Evolutionary conservation across 2,888 invertebrate species (phyloP).

Genomic region (Phoronis australis): DNA sequence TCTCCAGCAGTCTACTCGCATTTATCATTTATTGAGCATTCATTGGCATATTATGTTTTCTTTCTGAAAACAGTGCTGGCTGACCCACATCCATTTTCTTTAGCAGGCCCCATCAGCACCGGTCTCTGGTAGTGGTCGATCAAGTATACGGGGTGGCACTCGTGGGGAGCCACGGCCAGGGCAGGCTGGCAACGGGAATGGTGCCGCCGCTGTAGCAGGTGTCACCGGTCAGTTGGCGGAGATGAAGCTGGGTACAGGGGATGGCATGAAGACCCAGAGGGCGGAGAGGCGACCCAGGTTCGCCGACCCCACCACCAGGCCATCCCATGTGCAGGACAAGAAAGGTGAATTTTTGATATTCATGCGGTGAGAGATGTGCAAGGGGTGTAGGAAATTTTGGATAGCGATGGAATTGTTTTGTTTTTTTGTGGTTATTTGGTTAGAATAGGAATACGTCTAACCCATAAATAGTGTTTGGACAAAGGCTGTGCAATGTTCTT

Average conservation of each 20-base stretch:
- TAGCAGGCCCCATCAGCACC: too few relatives aligned
- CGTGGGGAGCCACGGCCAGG: constrained; percentile 27
- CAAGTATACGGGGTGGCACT: constrained; percentile 34
- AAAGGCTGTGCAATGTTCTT: background rate
- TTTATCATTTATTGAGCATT: too few relatives aligned
- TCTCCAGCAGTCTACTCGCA: too few relatives aligned
- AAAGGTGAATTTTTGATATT: constrained; percentile 14
- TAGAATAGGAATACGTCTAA: too few relatives aligned
- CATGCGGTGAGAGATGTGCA: background rate
- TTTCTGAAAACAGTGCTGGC: too few relatives aligned
- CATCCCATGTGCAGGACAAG: constrained; percentile 29
- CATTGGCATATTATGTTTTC: too few relatives aligned
- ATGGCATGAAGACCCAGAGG: constrained; percentile 9
- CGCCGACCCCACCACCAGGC: constrained; percentile 23
- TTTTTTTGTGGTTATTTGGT: too few relatives aligned
- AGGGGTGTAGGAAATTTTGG: too few relatives aligned
- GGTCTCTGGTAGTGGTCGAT: constrained; percentile 28
- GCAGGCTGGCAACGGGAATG: constrained; percentile 18
- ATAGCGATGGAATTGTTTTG: too few relatives aligned
- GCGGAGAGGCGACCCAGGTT: constrained; percentile 12
- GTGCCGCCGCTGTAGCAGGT: constrained; percentile 18
- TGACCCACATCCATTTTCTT: too few relatives aligned
- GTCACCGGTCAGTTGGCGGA: constrained; percentile 21
- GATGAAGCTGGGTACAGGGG: constrained; percentile 22
- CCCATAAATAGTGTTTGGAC: too few relatives aligned